phyloP scores from a whole-genome alignment of 2,888 invertebrate species.

The Dusona sp. region DNA sequence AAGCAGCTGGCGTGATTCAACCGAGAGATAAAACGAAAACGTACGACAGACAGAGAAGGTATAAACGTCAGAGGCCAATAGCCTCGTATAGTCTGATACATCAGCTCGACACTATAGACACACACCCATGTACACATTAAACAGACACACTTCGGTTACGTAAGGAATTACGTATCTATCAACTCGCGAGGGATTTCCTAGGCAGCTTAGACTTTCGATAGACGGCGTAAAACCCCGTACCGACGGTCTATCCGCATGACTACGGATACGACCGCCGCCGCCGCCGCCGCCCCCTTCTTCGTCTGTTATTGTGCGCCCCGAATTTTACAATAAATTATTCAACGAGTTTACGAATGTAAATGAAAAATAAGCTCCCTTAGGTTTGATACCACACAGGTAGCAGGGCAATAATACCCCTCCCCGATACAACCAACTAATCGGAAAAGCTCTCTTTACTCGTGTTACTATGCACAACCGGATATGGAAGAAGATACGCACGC shows the following conservation, averaged over 20 bases:
- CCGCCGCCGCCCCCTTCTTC: neutral
- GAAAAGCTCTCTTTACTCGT: neutral
- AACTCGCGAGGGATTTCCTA: constrained; percentile 47
- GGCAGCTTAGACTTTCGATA: constrained; percentile 75
- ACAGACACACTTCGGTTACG: constrained; percentile 63
- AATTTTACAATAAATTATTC: neutral
- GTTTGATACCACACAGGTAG: neutral
- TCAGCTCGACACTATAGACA: constrained; percentile 4
- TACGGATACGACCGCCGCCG: neutral
- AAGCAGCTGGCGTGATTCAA: constrained; percentile 17
- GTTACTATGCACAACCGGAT: neutral
- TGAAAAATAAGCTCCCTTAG: neutral
- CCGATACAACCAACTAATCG: neutral
- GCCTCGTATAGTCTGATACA: constrained; percentile 64
- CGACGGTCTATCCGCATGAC: no score
- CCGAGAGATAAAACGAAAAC: constrained; percentile 23
- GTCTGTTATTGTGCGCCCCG: neutral
- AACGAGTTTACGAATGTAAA: neutral
- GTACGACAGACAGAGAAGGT: constrained; percentile 28
- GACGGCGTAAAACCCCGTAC: constrained; percentile 66
- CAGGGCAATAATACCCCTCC: neutral
- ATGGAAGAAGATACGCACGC: constrained; percentile 9
- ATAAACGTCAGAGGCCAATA: constrained; percentile 71
- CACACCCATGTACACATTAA: constrained; percentile 13
- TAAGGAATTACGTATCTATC: constrained; percentile 71